Evolutionary conservation across 2,113 vertebrate species (phyloP).

Genomic region (Silurus asotus): DNA sequence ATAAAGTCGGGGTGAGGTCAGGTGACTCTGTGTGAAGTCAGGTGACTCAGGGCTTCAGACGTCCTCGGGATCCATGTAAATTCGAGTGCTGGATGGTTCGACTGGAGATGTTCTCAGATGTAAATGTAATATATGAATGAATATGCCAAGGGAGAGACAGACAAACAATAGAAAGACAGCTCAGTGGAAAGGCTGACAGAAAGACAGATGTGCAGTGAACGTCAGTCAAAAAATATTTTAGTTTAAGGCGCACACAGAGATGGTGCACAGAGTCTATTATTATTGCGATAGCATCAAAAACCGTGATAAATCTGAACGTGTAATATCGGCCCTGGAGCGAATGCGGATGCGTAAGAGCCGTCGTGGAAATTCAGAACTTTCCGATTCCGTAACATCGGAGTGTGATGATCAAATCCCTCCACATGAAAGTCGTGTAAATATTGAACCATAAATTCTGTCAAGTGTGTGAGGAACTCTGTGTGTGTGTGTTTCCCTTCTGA

Average conservation of each 20-base stretch:
- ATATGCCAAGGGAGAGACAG: not conserved
- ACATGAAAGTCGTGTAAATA: conserved; percentile 52
- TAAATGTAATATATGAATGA: not conserved
- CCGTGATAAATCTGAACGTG: not conserved
- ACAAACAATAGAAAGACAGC: no score
- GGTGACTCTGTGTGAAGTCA: conserved; percentile 15
- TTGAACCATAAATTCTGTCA: conserved; percentile 37
- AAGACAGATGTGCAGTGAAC: not conserved
- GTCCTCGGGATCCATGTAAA: conserved; percentile 23
- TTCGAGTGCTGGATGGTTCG: not conserved
- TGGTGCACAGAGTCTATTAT: not conserved
- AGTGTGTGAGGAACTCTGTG: conserved; percentile 42
- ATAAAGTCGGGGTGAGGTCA: conserved; percentile 27
- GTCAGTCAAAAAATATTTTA: not conserved
- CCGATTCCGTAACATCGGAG: conserved; percentile 39
- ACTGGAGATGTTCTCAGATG: not conserved
- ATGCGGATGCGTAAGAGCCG: not conserved
- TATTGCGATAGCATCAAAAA: not conserved
- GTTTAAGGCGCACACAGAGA: not conserved
- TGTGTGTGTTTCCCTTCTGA: not conserved
- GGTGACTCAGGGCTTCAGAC: conserved; percentile 17
- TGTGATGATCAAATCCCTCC: conserved; percentile 46
- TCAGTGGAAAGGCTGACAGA: not conserved
- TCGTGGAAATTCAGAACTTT: conserved; percentile 6
- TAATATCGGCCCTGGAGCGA: not conserved